Base-by-base conservation (phyloP, 92 coral and sea anemone genomes). In the Muricea muricata region DNA sequence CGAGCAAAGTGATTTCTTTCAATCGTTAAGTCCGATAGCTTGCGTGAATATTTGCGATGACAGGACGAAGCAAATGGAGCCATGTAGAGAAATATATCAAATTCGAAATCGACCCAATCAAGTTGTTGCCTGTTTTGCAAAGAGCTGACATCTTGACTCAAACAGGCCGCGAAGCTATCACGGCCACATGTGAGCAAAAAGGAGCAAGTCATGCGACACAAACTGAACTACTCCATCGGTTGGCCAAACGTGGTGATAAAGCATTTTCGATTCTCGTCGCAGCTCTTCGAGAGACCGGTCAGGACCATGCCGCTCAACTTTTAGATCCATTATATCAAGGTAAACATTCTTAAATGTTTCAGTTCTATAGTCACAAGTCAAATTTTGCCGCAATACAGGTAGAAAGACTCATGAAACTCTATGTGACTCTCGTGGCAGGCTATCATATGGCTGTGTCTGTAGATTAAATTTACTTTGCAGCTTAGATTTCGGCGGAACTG, bases 301-400 rank as follows among this genome's bases (percentile, higher is more conserved):
- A 80, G 60, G 90, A 61, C 11, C 95, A 95, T 8, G 90, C 93
- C 6, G 98, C 98, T 0, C 82, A 93, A 89, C 78, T 95, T 14
- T 79, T 95, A n/a, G 98, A 95, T 41, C 97, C 98, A 15, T 67
- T 60, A n/a, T 89, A 68, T 54, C 83, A 71, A 50, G 97, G 98
- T 93, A 83, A 63, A 79, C 41, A 0, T 3, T 42, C 52, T 3
- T 0, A 0, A 0, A 50, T 9, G 7, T 73, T 48, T 52, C 18
- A 52, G 79, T 65, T 25, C 55, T 77, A 18, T 30, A 1, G 25
- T 23, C 31, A 18, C 70, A n/a, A n/a, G n/a, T n/a, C n/a, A n/a
- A n/a, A n/a, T n/a, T n/a, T n/a, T n/a, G n/a, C n/a, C n/a, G n/a
- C n/a, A n/a, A n/a, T n/a, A n/a, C n/a, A n/a, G n/a, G n/a, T n/a